These are phyloP conservation scores for Sebastes schlegelii DNA, from an alignment of 2,113 vertebrate genomes.

Conservation along the genomic window DNA sequence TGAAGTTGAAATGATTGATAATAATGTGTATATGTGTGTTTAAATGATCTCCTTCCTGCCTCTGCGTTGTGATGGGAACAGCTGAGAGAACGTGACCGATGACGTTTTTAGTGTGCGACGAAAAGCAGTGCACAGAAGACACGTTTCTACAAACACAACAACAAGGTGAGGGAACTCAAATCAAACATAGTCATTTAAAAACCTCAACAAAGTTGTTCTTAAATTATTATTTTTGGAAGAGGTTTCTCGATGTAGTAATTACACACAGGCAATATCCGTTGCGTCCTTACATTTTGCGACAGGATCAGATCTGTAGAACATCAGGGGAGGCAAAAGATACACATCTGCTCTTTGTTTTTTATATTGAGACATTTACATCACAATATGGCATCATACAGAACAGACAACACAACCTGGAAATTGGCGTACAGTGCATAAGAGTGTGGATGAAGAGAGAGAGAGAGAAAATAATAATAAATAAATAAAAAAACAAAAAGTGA, in stretches of 20 bases:
- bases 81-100: slow-evolving; percentile 64
- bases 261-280: slow-evolving; percentile 40
- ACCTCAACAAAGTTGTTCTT: fast-evolving
- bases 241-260: not conserved
- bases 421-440: no score
- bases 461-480: no score
- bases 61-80: slow-evolving; percentile 51
- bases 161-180: not conserved
- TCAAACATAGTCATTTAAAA: not conserved
- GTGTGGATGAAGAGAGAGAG: no score
- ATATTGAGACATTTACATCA: no score
- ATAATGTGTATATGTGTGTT: not conserved
- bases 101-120: slow-evolving; percentile 67
- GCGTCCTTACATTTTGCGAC: not conserved
- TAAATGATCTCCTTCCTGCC: slow-evolving; percentile 49
- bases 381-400: no score
- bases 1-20: not conserved
- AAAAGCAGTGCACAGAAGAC: fast-evolving
- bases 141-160: not conserved
- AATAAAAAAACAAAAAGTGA: no score
- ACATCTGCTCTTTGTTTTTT: no score
- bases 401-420: no score
- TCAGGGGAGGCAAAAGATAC: fast-evolving
- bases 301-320: slow-evolving; percentile 33
- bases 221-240: fast-evolving